These are phyloP conservation scores for Chrysopilus asiliformis DNA, from an alignment of 2,888 invertebrate species.

Conservation along the genomic window DNA sequence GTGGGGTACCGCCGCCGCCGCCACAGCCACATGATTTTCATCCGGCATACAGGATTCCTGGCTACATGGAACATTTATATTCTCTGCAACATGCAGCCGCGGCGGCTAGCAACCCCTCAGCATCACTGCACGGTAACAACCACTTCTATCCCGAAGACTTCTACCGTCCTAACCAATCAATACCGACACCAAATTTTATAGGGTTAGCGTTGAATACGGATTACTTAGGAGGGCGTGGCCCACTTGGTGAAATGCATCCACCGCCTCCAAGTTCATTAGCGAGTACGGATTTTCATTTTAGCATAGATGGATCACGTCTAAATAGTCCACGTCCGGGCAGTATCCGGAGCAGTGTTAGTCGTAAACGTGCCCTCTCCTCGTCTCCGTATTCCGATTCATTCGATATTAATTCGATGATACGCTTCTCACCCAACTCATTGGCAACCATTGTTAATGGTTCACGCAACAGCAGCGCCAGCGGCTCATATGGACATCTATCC, in stretches of 20 bases:
- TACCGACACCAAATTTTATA: constrained; percentile 22
- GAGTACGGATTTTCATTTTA: constrained; percentile 80
- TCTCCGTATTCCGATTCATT: constrained; percentile 92
- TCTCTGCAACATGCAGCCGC: constrained; percentile 56
- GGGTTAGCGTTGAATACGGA: constrained; percentile 48
- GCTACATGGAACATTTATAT: constrained; percentile 68
- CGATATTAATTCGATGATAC: constrained; percentile 89
- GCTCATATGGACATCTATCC: constrained; percentile 92
- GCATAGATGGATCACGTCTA: constrained; percentile 67
- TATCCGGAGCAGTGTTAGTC: constrained; percentile 48
- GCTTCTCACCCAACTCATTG: constrained; percentile 87
- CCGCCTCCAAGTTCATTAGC: constrained; percentile 55
- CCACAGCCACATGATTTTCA: constrained; percentile 41
- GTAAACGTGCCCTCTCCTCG: constrained; percentile 86
- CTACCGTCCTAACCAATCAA: not conserved
- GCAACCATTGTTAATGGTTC: constrained; percentile 71
- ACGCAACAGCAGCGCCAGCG: constrained; percentile 77
- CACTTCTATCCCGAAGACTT: constrained; percentile 1
- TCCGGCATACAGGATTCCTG: constrained; percentile 57
- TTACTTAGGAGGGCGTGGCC: constrained; percentile 38
- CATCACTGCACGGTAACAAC: constrained; percentile 54
- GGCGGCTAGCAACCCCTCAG: constrained; percentile 46
- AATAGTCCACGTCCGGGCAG: constrained; percentile 50
- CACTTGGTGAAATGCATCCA: constrained; percentile 41
- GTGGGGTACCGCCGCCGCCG: constrained; percentile 39